Base-by-base conservation (phyloP, 2,797 vertebrate genomes). In the Pogoniulus pusillus region DNA sequence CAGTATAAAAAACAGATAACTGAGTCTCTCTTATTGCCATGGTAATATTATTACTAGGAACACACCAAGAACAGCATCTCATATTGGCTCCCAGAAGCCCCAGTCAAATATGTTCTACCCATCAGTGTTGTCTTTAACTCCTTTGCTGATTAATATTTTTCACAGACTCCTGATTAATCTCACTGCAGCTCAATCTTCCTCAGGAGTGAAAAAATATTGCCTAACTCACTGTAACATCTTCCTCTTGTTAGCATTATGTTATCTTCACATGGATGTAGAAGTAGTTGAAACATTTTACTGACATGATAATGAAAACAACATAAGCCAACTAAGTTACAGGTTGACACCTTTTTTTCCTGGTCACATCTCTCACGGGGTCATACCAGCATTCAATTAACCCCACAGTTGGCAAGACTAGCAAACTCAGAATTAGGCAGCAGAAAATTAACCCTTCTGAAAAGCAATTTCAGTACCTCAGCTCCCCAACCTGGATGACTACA, bases 31-130 rank as follows among this genome's bases (percentile, higher is more conserved):
- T 80, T 76, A 41, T 94, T 91, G 85, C 93, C 89, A 94, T 93
- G 92, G 93, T 89, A 95, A 96, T 91, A 37, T 34, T 82, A 93
- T 14, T 91, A 82, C 76, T 74, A 81, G 76, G 85, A 94, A 92
- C 75, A 89, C 10, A 91, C 66, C 89, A 92, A 89, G 82, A 94
- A 89, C 79, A 76, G 41, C 23, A 1, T 70, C 71, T 78, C 70
- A 84, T 30, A 92, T 7, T 66, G 87, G 78, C 91, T 93, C 63
- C n/a, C 87, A 93, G 79, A 87, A 92, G 57, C 70, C 34, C 66
- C 70, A 78, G 82, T 78, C 71, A 93, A 91, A 87, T 79, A 85
- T 66, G 39, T 79, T 78, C 66, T 60, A 78, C 41, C 77, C 60
- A 54, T 54, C 29, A 81, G 35, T 93, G 53, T 32, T 64, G 76